Conservation (phyloP, 2,113 vertebrate genomes). For the Myxocyprinus asiaticus region DNA sequence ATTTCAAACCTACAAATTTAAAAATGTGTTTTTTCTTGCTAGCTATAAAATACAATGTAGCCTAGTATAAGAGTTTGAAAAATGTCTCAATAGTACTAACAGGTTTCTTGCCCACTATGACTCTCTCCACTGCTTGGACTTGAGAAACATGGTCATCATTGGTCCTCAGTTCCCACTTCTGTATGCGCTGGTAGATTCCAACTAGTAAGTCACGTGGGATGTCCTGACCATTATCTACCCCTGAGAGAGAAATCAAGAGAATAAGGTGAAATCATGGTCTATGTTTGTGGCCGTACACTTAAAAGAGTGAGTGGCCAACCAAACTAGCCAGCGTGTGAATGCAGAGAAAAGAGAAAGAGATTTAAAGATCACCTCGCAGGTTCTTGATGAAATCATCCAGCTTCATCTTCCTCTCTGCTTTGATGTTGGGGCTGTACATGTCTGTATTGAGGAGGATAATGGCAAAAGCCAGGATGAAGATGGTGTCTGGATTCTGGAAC, state of each 20-base stretch:
- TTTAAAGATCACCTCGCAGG: constrained; percentile 79
- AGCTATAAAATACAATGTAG: no score
- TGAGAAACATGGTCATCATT: constrained; percentile 97
- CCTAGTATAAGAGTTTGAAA: no score
- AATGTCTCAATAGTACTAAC: constrained; percentile 69
- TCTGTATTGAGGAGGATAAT: constrained; percentile 98
- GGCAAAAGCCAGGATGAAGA: constrained; percentile 96
- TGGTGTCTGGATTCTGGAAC: constrained; percentile 97
- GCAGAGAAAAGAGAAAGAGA: constrained; percentile 22
- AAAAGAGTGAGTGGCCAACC: not conserved
- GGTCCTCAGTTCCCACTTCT: constrained; percentile 91
- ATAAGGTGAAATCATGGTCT: not conserved
- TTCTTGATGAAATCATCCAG: constrained; percentile 97
- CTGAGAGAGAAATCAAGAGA: constrained; percentile 62
- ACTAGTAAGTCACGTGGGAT: constrained; percentile 92
- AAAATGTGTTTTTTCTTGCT: no score
- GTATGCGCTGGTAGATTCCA: constrained; percentile 94
- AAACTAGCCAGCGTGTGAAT: not conserved
- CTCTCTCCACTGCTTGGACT: constrained; percentile 92
- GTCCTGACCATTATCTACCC: constrained; percentile 95
- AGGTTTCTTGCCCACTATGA: constrained; percentile 96
- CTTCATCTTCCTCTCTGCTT: constrained; percentile 96
- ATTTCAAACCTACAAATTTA: no score
- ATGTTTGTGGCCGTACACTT: not conserved
- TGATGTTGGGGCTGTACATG: constrained; percentile 97